Evolutionary conservation across 2,797 vertebrate genomes (phyloP), one percentile per base, ranked within the genome.

Genomic region (Hylomyscus alleni): DNA sequence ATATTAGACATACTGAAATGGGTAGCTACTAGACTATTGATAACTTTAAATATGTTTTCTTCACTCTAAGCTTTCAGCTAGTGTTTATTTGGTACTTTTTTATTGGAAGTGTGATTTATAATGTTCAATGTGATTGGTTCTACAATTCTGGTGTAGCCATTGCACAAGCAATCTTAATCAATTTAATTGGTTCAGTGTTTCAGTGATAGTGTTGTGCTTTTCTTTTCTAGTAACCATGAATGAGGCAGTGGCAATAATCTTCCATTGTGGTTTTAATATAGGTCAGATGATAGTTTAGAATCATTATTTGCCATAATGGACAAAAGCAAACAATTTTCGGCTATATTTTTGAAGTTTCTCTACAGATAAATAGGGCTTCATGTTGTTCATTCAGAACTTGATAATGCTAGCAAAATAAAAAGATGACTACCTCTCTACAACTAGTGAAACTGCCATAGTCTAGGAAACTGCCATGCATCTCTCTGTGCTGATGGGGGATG

Each of bases 331-430:
- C 52, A 80, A 90, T 76, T 85, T 1, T 34, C 26, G 37, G 4
- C 11, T 83, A 0, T 65, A 7, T 75, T 34, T 91, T 29, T 58
- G 22, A 92, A 91, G 54, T 60, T 62, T 80, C 58, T 88, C 8
- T n/a, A 1, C 19, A 40, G 3, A 3, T 2, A 9, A 65, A 34
- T 3, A 1, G 2, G 26, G 7, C 1, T 19, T 3, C 14, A 82
- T 69, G 2, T 3, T n/a, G 1, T 44, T 85, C 6, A 50, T 77
- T 96, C 7, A 40, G 17, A 67, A 37, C 10, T 24, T 76, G 20
- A 8, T 9, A 77, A 19, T 40, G 50, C 1, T 40, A 40, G n/a
- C 3, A 50, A 72, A 88, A 44, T 88, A 89, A 22, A 34, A 67
- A 82, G 0, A 31, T 31, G 1, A 0, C 13, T 37, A 56, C 0